Conservation (phyloP, 2,113 vertebrate species). For the Dolichallabes microphthalmus region DNA sequence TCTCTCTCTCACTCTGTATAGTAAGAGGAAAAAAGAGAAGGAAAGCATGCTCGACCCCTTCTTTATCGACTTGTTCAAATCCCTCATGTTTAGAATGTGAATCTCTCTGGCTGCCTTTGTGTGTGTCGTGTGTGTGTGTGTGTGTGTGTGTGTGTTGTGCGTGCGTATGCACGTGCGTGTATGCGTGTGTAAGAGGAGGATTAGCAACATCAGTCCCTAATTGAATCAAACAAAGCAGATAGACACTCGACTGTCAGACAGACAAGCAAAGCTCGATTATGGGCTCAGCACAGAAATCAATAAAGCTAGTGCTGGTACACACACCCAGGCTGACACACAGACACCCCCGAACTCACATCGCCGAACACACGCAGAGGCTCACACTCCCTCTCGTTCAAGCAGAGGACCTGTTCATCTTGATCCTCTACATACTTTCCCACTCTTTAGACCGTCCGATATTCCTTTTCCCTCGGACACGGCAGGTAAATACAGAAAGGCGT, state of each 20-base stretch:
- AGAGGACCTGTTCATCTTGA: conserved; percentile 12
- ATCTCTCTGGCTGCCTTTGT: conserved; percentile 27
- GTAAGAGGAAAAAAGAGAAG: conserved; percentile 10
- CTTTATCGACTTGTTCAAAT: conserved; percentile 38
- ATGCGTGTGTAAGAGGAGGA: conserved; percentile 40
- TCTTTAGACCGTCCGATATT: background rate
- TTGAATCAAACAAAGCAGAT: conserved; percentile 59
- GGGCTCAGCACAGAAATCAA: conserved; percentile 44
- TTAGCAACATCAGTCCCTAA: conserved; percentile 56
- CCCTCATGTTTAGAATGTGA: conserved; percentile 45
- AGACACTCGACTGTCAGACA: conserved; percentile 42
- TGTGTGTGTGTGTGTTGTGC: conserved; percentile 2
- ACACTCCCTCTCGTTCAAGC: background rate
- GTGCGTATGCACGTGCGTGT: background rate
- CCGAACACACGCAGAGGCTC: background rate
- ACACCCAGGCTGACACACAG: conserved; percentile 3
- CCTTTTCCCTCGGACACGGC: background rate
- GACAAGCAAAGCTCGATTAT: conserved; percentile 33
- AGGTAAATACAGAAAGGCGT: background rate
- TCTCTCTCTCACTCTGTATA: conserved; percentile 2
- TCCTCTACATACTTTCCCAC: background rate
- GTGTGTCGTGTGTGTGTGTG: conserved; percentile 7
- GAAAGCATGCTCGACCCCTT: conserved; percentile 2
- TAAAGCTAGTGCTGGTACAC: conserved; percentile 30
- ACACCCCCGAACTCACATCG: background rate